These are phyloP conservation scores for Lithosia quadra DNA, from an alignment of 2,888 invertebrate species.

Conservation along the genomic window DNA sequence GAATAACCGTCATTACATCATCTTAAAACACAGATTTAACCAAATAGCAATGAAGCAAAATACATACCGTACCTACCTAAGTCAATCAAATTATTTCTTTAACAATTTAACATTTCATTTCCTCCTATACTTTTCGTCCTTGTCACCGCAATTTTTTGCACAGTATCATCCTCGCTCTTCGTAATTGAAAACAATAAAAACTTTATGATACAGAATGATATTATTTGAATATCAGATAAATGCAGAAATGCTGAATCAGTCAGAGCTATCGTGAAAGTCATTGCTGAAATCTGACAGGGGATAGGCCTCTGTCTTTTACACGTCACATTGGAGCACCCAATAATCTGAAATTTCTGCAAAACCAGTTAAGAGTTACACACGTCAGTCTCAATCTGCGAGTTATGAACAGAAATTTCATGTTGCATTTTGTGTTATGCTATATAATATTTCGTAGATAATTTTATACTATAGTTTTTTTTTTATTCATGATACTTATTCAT, in stretches of 20 bases:
- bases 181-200: constrained; percentile 38
- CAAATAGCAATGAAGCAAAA: too few relatives aligned
- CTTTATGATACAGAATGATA: constrained; percentile 31
- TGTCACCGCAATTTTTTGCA: not conserved
- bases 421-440: not conserved
- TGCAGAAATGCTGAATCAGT: constrained; percentile 42
- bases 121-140: not conserved
- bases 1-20: too few relatives aligned
- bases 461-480: too few relatives aligned
- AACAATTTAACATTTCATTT: not conserved
- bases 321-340: constrained; percentile 73
- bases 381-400: constrained; percentile 64
- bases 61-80: not conserved
- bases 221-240: constrained; percentile 22
- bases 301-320: constrained; percentile 72
- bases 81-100: not conserved
- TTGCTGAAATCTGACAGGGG: constrained; percentile 65
- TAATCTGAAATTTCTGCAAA: constrained; percentile 64
- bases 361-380: constrained; percentile 59
- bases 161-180: not conserved
- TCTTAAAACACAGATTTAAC: too few relatives aligned
- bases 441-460: too few relatives aligned
- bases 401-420: constrained; percentile 33
- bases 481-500: too few relatives aligned
- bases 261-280: constrained; percentile 30